A percentile compares a stretch with the other conserved stretches of the same genome.
Conservation (phyloP, 2,888 invertebrate genomes). For the Campopleginae sp. region DNA sequence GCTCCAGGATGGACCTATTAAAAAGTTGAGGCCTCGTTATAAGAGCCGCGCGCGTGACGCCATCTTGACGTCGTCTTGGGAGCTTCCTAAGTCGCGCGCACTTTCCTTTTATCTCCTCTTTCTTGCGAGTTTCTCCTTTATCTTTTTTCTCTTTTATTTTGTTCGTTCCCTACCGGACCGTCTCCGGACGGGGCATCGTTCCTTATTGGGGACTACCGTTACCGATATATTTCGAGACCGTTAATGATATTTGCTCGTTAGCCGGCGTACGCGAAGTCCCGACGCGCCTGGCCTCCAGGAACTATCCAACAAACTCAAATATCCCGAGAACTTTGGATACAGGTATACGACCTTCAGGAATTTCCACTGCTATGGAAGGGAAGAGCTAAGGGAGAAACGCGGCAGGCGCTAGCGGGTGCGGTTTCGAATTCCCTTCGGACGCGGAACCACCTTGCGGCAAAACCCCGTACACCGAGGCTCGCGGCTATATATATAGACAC, state of each 20-base stretch:
- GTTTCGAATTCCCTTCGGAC: conserved; percentile 61
- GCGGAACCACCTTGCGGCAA: conserved; percentile 48
- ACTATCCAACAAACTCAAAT: conserved; percentile 69
- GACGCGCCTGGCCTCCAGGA: conserved; percentile 56
- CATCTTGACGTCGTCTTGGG: conserved; percentile 28
- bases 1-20: conserved; percentile 63
- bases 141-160: neutral
- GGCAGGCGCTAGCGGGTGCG: conserved; percentile 3
- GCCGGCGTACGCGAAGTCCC: conserved; percentile 57
- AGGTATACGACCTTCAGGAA: conserved; percentile 51
- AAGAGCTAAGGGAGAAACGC: conserved; percentile 4
- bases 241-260: conserved; percentile 74
- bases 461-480: conserved; percentile 14
- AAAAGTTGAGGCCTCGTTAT: conserved; percentile 66
- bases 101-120: neutral
- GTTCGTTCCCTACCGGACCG: neutral
- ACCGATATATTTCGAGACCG: conserved; percentile 73
- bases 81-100: conserved; percentile 16
- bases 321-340: conserved; percentile 63
- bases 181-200: conserved; percentile 19
- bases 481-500: neutral
- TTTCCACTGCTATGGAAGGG: conserved; percentile 37
- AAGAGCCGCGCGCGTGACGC: conserved; percentile 15
- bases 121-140: neutral
- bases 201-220: conserved; percentile 51